phyloP scores from a whole-genome alignment of 2,113 vertebrate genomes.

The Choloepus hoffmanni region DNA sequence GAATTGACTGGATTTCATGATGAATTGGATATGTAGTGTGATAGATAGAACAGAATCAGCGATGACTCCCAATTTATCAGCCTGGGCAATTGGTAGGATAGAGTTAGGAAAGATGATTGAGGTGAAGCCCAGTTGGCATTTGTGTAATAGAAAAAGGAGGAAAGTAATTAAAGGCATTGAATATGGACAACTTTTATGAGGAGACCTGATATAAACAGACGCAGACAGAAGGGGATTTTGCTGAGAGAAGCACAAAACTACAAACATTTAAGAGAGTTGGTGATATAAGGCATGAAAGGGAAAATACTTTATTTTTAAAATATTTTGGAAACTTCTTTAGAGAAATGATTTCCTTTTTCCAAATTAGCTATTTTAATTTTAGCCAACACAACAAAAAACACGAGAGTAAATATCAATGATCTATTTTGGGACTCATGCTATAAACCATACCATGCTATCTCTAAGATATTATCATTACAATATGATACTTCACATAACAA shows the following conservation, averaged over 20 bases:
- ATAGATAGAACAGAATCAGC: neutral
- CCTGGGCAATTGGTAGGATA: neutral
- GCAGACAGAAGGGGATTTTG: neutral
- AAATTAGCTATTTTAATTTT: neutral
- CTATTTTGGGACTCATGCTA: neutral
- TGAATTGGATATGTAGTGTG: neutral
- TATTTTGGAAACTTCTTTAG: neutral
- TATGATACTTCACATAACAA: conserved; percentile 14
- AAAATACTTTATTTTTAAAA: neutral
- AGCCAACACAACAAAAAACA: neutral
- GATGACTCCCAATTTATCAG: neutral
- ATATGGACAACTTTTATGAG: neutral
- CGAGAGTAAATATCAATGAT: neutral
- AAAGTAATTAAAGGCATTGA: neutral
- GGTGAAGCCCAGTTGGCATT: neutral
- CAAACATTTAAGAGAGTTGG: neutral
- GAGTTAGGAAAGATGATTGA: neutral
- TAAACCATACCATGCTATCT: neutral
- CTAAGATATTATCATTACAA: conserved; percentile 22
- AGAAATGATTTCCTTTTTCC: neutral
- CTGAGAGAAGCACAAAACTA: neutral
- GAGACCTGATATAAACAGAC: neutral
- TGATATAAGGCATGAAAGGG: neutral
- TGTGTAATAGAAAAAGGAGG: neutral
- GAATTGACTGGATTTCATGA: neutral